A percentile compares a stretch with the other conserved stretches of the same genome.
These are phyloP conservation scores for Hetaerina americana DNA, from an alignment of 1,140 invertebrate species.

Conservation along the genomic window DNA sequence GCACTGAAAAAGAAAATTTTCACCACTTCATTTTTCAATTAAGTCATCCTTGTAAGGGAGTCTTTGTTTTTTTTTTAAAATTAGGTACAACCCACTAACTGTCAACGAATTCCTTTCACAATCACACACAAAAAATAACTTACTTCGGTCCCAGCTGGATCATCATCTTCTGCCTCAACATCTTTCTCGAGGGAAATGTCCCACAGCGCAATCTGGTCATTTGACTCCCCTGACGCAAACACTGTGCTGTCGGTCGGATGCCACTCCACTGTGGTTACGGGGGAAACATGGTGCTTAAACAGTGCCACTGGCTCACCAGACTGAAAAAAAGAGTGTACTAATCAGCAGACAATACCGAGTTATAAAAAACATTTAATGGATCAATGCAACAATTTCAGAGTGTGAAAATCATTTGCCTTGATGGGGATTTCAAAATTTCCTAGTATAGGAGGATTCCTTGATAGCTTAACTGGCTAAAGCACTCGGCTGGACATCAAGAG, in stretches of 20 bases:
- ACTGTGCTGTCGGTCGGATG: slow-evolving; percentile 83
- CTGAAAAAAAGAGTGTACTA: background rate
- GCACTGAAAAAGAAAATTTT: no score
- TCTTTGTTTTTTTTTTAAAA: background rate
- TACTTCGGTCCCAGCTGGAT: slow-evolving; percentile 32
- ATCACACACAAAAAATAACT: background rate
- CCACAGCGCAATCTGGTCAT: slow-evolving; percentile 96
- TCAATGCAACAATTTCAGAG: no score
- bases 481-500: no score
- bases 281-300: slow-evolving; percentile 86
- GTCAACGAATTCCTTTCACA: background rate
- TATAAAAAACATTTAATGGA: no score
- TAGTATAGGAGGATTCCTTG: no score
- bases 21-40: background rate
- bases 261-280: slow-evolving; percentile 96
- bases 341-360: no score
- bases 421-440: no score
- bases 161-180: slow-evolving; percentile 44
- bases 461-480: no score
- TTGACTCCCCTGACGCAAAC: slow-evolving; percentile 83
- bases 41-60: background rate
- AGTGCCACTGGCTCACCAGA: slow-evolving; percentile 55
- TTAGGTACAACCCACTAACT: background rate
- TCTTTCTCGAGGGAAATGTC: slow-evolving; percentile 86
- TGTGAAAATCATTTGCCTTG: no score